Evolutionary conservation across 2,113 vertebrate genomes (phyloP).

Genomic region (Isurus oxyrinchus): DNA sequence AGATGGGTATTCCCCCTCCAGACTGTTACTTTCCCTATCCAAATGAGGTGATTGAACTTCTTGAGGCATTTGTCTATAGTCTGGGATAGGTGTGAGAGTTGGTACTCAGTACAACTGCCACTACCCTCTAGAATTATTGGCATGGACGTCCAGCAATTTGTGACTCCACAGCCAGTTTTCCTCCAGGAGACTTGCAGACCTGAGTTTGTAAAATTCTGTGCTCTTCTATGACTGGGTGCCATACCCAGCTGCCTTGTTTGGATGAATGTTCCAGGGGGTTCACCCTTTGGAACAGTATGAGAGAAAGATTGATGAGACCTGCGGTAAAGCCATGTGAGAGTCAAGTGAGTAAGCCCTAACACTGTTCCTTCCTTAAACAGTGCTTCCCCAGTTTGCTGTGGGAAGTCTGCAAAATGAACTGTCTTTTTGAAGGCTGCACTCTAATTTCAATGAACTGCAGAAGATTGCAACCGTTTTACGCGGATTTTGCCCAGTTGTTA

Average conservation of each 20-base stretch:
- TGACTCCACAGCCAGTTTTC: too few relatives aligned
- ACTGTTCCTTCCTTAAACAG: background rate
- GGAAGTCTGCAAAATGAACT: background rate
- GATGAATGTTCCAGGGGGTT: background rate
- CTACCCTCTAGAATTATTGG: background rate
- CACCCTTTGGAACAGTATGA: background rate
- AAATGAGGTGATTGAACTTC: background rate
- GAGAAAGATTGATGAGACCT: background rate
- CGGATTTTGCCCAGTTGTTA: background rate
- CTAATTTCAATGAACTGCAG: background rate
- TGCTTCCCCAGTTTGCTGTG: background rate
- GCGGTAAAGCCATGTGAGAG: background rate
- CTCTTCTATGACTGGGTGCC: background rate
- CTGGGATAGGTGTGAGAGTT: background rate
- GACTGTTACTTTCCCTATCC: background rate
- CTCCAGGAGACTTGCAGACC: too few relatives aligned
- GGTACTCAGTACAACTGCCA: background rate
- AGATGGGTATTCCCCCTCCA: background rate
- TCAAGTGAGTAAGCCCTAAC: background rate
- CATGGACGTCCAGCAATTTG: background rate
- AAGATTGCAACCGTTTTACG: background rate
- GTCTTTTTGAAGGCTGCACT: background rate
- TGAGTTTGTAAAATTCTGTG: too few relatives aligned
- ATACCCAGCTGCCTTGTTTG: background rate
- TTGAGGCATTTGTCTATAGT: background rate